phyloP scores from a whole-genome alignment of 1,140 invertebrate genomes.

The Drosophila azteca region DNA sequence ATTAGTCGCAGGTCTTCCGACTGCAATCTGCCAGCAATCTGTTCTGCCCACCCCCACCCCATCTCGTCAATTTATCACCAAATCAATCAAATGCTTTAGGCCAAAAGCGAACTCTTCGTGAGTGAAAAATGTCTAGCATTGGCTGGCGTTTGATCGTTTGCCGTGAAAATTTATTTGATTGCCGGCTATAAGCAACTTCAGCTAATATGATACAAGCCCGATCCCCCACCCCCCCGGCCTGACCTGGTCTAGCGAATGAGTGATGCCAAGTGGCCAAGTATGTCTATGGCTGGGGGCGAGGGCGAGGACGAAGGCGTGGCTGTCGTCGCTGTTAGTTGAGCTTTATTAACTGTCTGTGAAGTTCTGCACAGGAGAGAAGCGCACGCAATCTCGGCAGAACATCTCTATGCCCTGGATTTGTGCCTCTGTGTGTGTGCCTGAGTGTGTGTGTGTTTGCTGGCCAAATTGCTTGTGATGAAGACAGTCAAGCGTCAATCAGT shows the following conservation, averaged over 20 bases:
- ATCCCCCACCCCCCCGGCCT: no score
- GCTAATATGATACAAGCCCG: constrained; percentile 77
- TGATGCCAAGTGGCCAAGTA: constrained; percentile 27
- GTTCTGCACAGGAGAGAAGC: constrained; percentile 47
- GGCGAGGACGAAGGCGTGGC: constrained; percentile 30
- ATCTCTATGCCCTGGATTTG: constrained; percentile 36
- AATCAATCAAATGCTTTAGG: constrained; percentile 77
- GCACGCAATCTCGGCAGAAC: constrained; percentile 70
- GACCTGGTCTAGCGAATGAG: constrained; percentile 36
- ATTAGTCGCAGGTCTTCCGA: constrained; percentile 48
- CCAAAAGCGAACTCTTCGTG: constrained; percentile 39
- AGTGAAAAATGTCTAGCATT: constrained; percentile 62
- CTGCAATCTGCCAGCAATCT: constrained; percentile 65
- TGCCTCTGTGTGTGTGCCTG: background rate
- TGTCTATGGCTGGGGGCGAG: background rate
- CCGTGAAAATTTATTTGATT: constrained; percentile 82
- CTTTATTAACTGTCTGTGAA: constrained; percentile 79
- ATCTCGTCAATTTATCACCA: constrained; percentile 79
- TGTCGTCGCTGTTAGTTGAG: constrained; percentile 69
- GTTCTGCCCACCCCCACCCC: constrained; percentile 68
- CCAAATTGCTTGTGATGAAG: constrained; percentile 82
- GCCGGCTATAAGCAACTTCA: constrained; percentile 73
- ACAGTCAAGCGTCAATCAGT: constrained; percentile 78
- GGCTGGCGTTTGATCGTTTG: constrained; percentile 72
- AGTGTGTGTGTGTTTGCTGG: constrained; percentile 69